Conservation (phyloP, 2,113 vertebrate species). For the Benitochromis conjunctus region DNA sequence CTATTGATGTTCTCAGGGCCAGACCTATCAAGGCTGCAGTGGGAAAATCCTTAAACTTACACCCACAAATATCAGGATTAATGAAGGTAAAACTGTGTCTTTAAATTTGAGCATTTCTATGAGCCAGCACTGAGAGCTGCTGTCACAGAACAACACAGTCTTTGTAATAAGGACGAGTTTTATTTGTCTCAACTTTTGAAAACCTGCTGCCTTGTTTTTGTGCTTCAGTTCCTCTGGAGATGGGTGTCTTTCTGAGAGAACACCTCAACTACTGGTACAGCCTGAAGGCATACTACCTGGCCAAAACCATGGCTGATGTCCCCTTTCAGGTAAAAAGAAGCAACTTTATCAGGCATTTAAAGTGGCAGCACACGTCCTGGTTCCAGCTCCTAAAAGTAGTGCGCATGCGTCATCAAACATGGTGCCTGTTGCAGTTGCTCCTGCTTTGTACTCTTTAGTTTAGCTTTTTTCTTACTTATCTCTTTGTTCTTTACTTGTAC, state of each 20-base stretch:
- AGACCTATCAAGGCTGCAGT: background rate
- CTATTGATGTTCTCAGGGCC: background rate
- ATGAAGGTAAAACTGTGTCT: background rate
- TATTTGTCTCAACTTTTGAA: background rate
- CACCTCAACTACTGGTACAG: slow-evolving; percentile 98
- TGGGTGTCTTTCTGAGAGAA: slow-evolving; percentile 90
- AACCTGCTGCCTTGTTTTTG: background rate
- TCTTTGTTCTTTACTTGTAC: background rate
- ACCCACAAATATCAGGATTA: background rate
- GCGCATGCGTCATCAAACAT: background rate
- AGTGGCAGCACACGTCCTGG: background rate
- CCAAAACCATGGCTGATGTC: slow-evolving; percentile 92
- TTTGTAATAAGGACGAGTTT: background rate
- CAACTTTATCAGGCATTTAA: fast-evolving
- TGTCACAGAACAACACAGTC: background rate
- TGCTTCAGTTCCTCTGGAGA: slow-evolving; percentile 88
- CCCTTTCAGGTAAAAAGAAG: slow-evolving; percentile 76
- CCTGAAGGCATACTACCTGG: slow-evolving; percentile 92
- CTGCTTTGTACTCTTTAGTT: background rate
- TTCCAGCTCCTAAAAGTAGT: background rate
- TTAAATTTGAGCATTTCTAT: background rate
- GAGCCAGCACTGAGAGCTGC: background rate
- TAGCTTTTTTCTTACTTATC: background rate
- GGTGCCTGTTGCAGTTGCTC: background rate
- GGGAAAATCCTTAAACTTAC: background rate